A percentile compares a stretch with the other conserved stretches of the same genome.
Evolutionary conservation across 2,113 vertebrate genomes (phyloP).

Genomic region (Melospiza georgiana): DNA sequence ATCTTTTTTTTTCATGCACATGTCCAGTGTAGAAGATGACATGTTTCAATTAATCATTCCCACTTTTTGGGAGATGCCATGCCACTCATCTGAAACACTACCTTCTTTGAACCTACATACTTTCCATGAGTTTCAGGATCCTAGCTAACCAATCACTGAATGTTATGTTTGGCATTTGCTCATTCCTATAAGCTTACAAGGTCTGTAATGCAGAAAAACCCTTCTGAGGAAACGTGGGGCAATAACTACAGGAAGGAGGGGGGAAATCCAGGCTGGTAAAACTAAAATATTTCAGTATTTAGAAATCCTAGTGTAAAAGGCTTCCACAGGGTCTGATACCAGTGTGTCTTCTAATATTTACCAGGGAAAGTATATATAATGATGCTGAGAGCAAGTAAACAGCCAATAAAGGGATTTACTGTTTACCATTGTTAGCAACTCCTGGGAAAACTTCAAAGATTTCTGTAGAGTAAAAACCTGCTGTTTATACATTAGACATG

Average conservation of each 20-base stretch:
- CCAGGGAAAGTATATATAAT: neutral
- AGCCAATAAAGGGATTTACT: neutral
- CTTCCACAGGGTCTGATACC: neutral
- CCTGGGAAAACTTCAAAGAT: neutral
- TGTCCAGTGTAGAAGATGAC: neutral
- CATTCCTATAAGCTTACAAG: neutral
- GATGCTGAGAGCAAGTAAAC: neutral
- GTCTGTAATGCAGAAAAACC: neutral
- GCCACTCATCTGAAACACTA: neutral
- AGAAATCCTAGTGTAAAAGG: neutral
- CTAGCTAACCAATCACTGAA: neutral
- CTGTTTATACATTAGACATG: neutral
- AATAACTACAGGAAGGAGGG: neutral
- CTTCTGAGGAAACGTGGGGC: neutral
- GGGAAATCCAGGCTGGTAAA: neutral
- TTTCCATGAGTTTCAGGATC: neutral
- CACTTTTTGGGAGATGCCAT: neutral
- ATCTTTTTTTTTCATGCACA: neutral
- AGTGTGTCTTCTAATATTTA: neutral
- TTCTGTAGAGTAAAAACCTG: neutral
- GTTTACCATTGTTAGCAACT: neutral
- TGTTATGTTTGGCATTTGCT: neutral
- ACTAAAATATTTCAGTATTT: neutral
- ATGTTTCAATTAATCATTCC: neutral
- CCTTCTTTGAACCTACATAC: neutral